Percentiles rank a stretch among this genome's conserved stretches.
Conservation (phyloP, 2,113 vertebrate species). For the Melospiza melodia region DNA sequence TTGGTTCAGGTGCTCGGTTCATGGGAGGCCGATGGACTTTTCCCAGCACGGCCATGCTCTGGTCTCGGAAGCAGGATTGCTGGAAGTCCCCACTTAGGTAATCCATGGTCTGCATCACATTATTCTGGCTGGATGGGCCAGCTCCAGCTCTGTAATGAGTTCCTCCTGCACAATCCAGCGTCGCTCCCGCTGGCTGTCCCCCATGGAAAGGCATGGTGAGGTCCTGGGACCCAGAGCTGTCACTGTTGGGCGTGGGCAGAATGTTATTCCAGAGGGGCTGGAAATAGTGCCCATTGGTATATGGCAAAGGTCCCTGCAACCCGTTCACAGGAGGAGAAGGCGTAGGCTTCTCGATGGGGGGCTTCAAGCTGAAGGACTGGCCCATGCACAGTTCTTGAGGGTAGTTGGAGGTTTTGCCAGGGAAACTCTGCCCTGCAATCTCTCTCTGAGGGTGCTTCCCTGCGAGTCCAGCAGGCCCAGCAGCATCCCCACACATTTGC, state of each 20-base stretch:
- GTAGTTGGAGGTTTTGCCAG: constrained; percentile 87
- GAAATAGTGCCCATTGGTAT: constrained; percentile 95
- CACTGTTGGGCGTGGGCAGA: constrained; percentile 97
- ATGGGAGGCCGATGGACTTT: constrained; percentile 94
- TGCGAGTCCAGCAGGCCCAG: constrained; percentile 77
- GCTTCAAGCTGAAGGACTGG: constrained; percentile 92
- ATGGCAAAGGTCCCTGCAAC: constrained; percentile 87
- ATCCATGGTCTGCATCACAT: constrained; percentile 95
- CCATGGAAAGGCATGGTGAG: constrained; percentile 91
- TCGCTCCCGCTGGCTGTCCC: constrained; percentile 82
- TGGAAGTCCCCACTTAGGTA: constrained; percentile 97
- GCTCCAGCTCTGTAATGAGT: constrained; percentile 90
- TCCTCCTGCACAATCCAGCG: constrained; percentile 88
- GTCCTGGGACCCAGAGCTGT: constrained; percentile 99
- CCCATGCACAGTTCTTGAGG: constrained; percentile 91
- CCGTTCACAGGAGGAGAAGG: constrained; percentile 92
- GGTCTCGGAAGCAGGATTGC: constrained; percentile 97
- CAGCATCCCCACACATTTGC: constrained; percentile 86
- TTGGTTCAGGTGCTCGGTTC: constrained; percentile 88
- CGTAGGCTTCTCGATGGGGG: constrained; percentile 90
- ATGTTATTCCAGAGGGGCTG: constrained; percentile 96
- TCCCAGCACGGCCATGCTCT: constrained; percentile 91
- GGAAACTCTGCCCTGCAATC: constrained; percentile 79
- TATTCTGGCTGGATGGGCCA: constrained; percentile 86
- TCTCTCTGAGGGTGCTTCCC: constrained; percentile 86